Evolutionary conservation across 2,797 vertebrate species (phyloP), one percentile per base, ranked within the genome.

Genomic region (Peromyscus eremicus): DNA sequence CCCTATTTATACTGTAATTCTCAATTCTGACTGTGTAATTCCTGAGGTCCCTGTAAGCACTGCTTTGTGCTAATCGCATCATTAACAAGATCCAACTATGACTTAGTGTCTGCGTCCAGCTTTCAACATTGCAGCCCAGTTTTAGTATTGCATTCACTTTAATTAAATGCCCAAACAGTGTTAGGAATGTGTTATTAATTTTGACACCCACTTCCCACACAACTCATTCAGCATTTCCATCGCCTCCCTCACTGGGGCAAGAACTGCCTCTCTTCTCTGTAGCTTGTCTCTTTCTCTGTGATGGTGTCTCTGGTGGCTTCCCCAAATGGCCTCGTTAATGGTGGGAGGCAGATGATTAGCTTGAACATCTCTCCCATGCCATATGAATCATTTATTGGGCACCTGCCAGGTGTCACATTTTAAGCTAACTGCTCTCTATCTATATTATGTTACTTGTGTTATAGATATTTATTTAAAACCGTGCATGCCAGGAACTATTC

Each of bases 181-280:
- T 95, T 93, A 92, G 84, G 88, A 93, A 90, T 85, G 94, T n/a
- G 62, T 84, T 94, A 94, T 84, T 96, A 96, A 94, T 96, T 94
- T 82, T 95, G 93, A 97, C 85, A 96, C 7, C 25, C 76, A 73
- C 25, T 55, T 94, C 93, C 43, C 94, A 73, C 66, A 49, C 12
- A 43, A 76, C 25, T 34, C 71, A 76, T 70, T 92, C 46, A 77
- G 37, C 73, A 62, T 55, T 84, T 93, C 57, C 11, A 49, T 0
- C 13, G 23, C 79, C 25, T 84, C 83, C 13, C 64, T 91, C 37
- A 34, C 40, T 49, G 11, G 76, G 60, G 40, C 75, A 85, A 71
- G 46, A 43, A 29, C 4, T 9, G 9, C 27, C 52, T 93, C 29
- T 19, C 9, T 55, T 64, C 43, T 52, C 14, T 1, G 11, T 11